These are phyloP conservation scores for Heptranchias perlo DNA, from an alignment of 2,113 vertebrate genomes.

Conservation along the genomic window DNA sequence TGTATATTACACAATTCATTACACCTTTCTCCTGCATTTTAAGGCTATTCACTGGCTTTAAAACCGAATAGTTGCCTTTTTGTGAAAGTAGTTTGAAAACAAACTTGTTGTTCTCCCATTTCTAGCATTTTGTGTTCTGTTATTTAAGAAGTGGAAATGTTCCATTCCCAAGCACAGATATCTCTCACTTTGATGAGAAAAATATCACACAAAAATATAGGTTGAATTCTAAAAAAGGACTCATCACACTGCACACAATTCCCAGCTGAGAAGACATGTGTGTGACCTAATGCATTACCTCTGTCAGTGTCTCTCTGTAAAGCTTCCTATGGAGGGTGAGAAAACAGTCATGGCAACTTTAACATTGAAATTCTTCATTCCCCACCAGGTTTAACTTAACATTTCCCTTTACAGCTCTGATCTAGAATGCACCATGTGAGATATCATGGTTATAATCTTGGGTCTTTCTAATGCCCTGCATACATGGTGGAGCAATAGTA, in stretches of 20 bases:
- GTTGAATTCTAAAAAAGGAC: not conserved
- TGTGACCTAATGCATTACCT: constrained; percentile 1
- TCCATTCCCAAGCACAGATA: not conserved
- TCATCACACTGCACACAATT: not conserved
- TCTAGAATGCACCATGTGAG: not conserved
- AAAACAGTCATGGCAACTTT: not conserved
- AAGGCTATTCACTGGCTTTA: not conserved
- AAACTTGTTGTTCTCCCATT: not conserved
- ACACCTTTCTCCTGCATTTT: not conserved
- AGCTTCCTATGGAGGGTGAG: not conserved
- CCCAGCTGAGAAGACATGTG: constrained; percentile 9
- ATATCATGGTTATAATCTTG: not conserved
- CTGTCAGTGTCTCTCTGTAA: not conserved
- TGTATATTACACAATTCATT: not conserved
- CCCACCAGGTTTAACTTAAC: constrained; percentile 11
- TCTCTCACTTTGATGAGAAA: not conserved
- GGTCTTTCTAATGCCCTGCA: not conserved
- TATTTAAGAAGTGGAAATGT: not conserved
- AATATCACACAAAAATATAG: not conserved
- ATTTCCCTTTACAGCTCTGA: not conserved
- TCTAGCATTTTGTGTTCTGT: not conserved
- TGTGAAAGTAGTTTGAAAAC: not conserved
- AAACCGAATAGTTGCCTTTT: not conserved
- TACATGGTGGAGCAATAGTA: not conserved
- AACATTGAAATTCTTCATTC: not conserved